phyloP scores from a whole-genome alignment of 2,113 vertebrate species.

The Opisthocomus hoazin region DNA sequence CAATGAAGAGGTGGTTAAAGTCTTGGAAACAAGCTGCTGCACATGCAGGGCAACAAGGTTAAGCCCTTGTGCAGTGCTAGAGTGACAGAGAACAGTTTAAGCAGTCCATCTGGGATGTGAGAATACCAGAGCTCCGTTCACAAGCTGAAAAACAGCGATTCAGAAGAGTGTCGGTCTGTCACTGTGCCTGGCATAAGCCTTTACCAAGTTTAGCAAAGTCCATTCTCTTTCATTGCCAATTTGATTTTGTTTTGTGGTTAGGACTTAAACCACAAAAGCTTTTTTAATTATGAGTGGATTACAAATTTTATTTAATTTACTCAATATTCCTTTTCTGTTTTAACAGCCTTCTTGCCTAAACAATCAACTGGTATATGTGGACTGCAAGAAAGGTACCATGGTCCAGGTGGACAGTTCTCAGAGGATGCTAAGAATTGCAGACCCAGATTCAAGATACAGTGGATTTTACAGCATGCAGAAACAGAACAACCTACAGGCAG shows the following conservation, averaged over 20 bases:
- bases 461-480: slow-evolving; percentile 94
- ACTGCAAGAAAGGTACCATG: slow-evolving; percentile 87
- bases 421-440: slow-evolving; percentile 86
- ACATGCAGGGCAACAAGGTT: not conserved
- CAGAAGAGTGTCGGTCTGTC: not conserved
- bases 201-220: not conserved
- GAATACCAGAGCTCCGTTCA: not conserved
- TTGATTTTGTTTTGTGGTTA: not conserved
- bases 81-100: not conserved
- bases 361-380: slow-evolving; percentile 87
- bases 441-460: slow-evolving; percentile 87
- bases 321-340: not conserved
- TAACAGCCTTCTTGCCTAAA: slow-evolving; percentile 85
- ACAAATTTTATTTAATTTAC: not conserved
- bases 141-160: not conserved
- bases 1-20: not conserved
- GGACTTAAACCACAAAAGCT: not conserved
- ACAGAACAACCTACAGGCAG: slow-evolving; percentile 87
- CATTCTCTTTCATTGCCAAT: not conserved
- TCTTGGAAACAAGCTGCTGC: not conserved
- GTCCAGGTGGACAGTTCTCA: slow-evolving; percentile 84
- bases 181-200: not conserved
- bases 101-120: not conserved
- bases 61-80: not conserved
- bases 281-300: not conserved